Conservation (phyloP, 2,113 vertebrate species). For the Tetrax tetrax region DNA sequence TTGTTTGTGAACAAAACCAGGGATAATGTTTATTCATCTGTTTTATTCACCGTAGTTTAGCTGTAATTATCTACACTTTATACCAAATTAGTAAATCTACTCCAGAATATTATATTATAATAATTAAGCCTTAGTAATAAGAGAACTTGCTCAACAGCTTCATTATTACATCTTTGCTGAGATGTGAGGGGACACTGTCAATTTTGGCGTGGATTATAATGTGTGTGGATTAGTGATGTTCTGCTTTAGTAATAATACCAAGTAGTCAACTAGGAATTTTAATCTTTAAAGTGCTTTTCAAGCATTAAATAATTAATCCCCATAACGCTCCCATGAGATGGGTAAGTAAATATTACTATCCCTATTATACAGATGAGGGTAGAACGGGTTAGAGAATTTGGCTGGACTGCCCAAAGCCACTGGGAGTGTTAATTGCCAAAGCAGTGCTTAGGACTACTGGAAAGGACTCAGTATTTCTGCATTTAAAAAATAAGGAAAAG, state of each 20-base stretch:
- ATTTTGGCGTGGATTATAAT: slow-evolving; percentile 17
- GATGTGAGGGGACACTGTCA: background rate
- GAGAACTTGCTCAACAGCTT: background rate
- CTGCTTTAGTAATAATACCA: slow-evolving; percentile 27
- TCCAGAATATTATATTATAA: background rate
- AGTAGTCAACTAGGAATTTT: slow-evolving; percentile 3
- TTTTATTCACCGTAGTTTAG: slow-evolving; percentile 18
- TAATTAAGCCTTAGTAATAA: slow-evolving; percentile 35
- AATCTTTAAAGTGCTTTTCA: slow-evolving; percentile 44
- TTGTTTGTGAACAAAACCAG: background rate
- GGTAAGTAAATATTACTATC: slow-evolving; percentile 9
- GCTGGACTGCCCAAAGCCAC: background rate
- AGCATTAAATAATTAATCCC: slow-evolving; percentile 43
- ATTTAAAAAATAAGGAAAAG: background rate
- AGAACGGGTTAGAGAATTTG: background rate
- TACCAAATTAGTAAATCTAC: slow-evolving; percentile 23
- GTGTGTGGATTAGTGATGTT: slow-evolving; percentile 13
- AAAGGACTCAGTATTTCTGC: background rate
- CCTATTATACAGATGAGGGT: background rate
- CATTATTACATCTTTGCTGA: slow-evolving; percentile 25
- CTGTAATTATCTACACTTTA: slow-evolving; percentile 28
- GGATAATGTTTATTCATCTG: slow-evolving; percentile 24
- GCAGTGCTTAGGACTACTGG: background rate
- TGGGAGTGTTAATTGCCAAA: background rate
- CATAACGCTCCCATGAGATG: background rate